phyloP scores from a whole-genome alignment of 1,140 invertebrate genomes.

The Andrena cerasifolii region DNA sequence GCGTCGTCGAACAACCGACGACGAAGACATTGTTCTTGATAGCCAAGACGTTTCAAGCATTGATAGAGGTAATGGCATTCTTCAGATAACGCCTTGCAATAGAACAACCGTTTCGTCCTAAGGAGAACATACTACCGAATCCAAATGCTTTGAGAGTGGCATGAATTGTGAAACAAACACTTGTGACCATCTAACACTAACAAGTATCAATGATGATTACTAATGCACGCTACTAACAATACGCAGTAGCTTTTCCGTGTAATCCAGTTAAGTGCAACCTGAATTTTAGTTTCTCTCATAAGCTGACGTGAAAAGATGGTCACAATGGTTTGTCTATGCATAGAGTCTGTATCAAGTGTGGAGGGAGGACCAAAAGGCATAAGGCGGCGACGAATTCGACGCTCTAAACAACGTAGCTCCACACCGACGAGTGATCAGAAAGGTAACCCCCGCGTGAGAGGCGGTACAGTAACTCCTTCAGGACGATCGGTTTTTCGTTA shows the following conservation, averaged over 20 bases:
- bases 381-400: constrained; percentile 75
- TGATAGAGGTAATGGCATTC: constrained; percentile 86
- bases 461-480: constrained; percentile 44
- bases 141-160: constrained; percentile 60
- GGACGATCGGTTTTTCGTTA: constrained; percentile 62
- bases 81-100: constrained; percentile 9
- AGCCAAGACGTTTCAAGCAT: constrained; percentile 89
- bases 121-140: constrained; percentile 43
- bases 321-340: constrained; percentile 81
- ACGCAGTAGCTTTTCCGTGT: constrained; percentile 50
- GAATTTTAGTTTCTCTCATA: constrained; percentile 29
- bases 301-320: constrained; percentile 75
- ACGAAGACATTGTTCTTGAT: constrained; percentile 90
- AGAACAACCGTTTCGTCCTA: constrained; percentile 64
- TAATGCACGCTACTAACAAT: constrained; percentile 67
- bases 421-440: constrained; percentile 77
- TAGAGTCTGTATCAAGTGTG: constrained; percentile 85
- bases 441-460: constrained; percentile 63
- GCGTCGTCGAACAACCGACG: constrained; percentile 88
- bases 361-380: constrained; percentile 83
- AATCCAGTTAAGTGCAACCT: constrained; percentile 34
- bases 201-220: constrained; percentile 54
- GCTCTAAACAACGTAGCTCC: constrained; percentile 77
- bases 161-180: constrained; percentile 75
- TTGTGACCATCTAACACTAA: constrained; percentile 81